Evolutionary conservation across 2,888 invertebrate species (phyloP).

Genomic region (Coremacera marginata): DNA sequence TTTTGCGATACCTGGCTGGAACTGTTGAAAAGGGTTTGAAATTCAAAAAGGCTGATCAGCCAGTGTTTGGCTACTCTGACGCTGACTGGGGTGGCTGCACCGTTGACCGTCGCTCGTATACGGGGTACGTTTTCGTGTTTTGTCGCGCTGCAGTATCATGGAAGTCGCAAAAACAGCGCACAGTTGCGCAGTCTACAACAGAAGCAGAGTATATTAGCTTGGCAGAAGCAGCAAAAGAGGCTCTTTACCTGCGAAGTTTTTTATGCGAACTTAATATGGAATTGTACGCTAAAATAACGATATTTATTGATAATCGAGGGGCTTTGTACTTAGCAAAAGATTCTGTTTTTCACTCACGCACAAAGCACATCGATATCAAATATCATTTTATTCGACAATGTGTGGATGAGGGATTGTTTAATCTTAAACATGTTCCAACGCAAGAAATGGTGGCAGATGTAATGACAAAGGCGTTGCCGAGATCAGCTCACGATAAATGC

Average conservation of each 20-base stretch:
- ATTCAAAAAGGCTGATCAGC: conserved; percentile 6
- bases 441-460: conserved; percentile 40
- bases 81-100: conserved; percentile 42
- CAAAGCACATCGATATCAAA: conserved; percentile 41
- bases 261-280: conserved; percentile 23
- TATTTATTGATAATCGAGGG: conserved; percentile 40
- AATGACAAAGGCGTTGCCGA: conserved; percentile 23
- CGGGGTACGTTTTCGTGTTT: no score
- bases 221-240: conserved; percentile 29
- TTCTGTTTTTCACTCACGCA: conserved; percentile 35
- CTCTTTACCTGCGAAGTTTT: conserved; percentile 32
- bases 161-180: conserved; percentile 41
- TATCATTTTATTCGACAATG: conserved; percentile 38
- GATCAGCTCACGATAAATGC: conserved; percentile 32
- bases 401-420: conserved; percentile 21
- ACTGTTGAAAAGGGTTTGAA: not conserved
- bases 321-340: conserved; percentile 40
- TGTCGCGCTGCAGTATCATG: not conserved
- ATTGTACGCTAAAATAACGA: conserved; percentile 23
- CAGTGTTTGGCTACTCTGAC: conserved; percentile 40
- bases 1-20: no score
- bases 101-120: not conserved
- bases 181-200: conserved; percentile 32
- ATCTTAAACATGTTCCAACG: conserved; percentile 33
- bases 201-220: conserved; percentile 37